Evolutionary conservation across 1,140 invertebrate species (phyloP), one percentile per base, ranked within the genome.

Genomic region (Drosophila miranda): DNA sequence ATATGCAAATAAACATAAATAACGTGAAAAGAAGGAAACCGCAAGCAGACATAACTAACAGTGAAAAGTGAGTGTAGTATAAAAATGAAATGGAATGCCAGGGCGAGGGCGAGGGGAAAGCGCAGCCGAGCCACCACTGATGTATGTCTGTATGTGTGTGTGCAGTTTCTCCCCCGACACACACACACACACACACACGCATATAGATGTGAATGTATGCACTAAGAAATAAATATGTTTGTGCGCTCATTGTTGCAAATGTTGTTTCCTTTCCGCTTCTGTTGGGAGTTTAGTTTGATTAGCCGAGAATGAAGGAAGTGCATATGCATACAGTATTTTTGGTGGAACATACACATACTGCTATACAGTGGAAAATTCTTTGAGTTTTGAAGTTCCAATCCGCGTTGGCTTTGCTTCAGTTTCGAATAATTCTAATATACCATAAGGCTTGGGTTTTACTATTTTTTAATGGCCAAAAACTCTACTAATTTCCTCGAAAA

Each of bases 41-140:
- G 82, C 80, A 69, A 80, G 72, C 80, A 80, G 77, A 84, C 73
- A 86, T 86, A 84, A 86, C 80, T 86, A 84, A 86, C 76, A 80
- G 67, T 84, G 80, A 83, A 75, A 82, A 78, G 79, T 78, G 67
- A 79, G 80, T 69, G 73, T 54, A 43, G 38, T 73, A 70, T 79
- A 69, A 74, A 82, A 82, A 78, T 73, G 69, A 50, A 72, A 77
- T 73, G 74, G 50, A 38, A 69, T 62, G 42, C 61, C 38, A 44
- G 28, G 61, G 16, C 45, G 58, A 34, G 16, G 16, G 16, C 16
- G 74, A 51, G 57, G 28, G 62, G 64, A 57, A 57, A 46, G 30
- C 6, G 49, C 14, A 34, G 16, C 42, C 34, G 8, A 56, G 62
- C 60, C 57, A 63, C 73, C 69, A 74, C 72, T 78, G 70, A 68